Conservation (phyloP, 2,888 invertebrate species). For the Clunio marinus region DNA sequence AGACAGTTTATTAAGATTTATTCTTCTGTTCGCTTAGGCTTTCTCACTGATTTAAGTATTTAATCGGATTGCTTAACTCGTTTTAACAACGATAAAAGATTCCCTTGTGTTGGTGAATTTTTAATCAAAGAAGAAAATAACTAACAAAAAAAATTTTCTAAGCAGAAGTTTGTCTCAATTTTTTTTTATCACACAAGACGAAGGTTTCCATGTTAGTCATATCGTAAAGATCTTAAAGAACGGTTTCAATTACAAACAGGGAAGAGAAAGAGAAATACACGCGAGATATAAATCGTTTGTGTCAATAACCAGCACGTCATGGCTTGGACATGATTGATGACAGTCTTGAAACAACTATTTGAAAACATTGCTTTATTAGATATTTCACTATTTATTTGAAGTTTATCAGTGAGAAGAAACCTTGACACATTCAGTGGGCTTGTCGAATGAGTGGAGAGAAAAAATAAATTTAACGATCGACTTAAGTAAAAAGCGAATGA, state of each 20-base stretch:
- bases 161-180: too few species aligned
- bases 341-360: conserved; percentile 5
- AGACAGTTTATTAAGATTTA: too few species aligned
- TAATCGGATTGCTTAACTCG: too few species aligned
- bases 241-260: conserved; percentile 13
- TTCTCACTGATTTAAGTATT: too few species aligned
- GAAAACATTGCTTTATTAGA: background rate
- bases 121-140: too few species aligned
- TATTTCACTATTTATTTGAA: too few species aligned
- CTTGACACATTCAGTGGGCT: background rate
- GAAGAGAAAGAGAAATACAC: background rate
- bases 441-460: too few species aligned
- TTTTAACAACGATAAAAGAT: too few species aligned
- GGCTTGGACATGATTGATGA: conserved; percentile 12
- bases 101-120: too few species aligned
- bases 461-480: background rate
- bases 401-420: conserved; percentile 2
- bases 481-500: background rate
- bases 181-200: background rate
- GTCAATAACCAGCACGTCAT: conserved; percentile 1
- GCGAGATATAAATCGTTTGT: conserved; percentile 5
- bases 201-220: background rate
- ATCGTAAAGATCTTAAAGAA: background rate
- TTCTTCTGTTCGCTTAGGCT: too few species aligned
- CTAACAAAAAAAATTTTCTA: too few species aligned